Conservation (phyloP, 2,797 vertebrate species). For the Leuciscus waleckii region DNA sequence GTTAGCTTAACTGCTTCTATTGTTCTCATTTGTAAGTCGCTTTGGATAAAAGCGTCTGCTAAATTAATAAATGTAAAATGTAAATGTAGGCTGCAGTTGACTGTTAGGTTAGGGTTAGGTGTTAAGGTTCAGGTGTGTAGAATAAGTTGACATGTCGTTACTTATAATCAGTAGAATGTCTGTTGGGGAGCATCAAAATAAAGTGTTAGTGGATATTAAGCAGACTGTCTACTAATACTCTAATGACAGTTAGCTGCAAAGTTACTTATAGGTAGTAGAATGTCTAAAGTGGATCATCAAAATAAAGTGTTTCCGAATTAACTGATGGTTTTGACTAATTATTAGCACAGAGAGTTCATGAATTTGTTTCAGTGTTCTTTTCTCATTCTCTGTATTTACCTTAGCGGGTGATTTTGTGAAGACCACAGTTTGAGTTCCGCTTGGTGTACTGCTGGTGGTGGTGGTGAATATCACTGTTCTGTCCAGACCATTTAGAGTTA, state of each 20-base stretch:
- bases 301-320: background rate
- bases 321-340: background rate
- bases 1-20: no score
- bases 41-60: no score
- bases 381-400: constrained; percentile 73
- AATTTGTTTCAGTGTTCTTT: background rate
- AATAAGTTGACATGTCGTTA: background rate
- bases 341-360: background rate
- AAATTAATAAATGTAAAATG: no score
- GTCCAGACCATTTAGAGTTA: constrained; percentile 88
- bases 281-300: background rate
- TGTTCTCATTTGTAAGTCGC: no score
- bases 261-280: background rate
- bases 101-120: background rate
- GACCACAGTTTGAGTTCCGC: constrained; percentile 85
- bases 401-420: constrained; percentile 82
- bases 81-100: background rate
- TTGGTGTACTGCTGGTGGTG: constrained; percentile 84
- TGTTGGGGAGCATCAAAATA: background rate
- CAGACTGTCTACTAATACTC: background rate
- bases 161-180: background rate
- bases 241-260: background rate
- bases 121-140: background rate
- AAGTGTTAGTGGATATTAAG: background rate
- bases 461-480: constrained; percentile 85